A percentile compares a stretch with the other conserved stretches of the same genome.
Evolutionary conservation across 2,888 invertebrate species (phyloP).

Genomic region (Piscicola geometra): DNA sequence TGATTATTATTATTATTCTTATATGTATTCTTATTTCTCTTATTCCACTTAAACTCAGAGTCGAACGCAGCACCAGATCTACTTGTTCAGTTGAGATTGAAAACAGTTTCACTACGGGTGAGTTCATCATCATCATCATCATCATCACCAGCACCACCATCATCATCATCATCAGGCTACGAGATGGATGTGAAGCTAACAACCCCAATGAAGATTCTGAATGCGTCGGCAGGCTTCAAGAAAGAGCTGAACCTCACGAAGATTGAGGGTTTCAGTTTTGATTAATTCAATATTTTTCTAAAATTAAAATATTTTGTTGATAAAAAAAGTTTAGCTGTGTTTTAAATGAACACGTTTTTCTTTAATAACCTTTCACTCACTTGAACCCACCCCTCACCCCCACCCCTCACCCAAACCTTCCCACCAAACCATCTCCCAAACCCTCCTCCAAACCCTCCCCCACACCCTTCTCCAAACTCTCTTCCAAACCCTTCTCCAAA

Average conservation of each 20-base stretch:
- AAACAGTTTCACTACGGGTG: constrained; percentile 48
- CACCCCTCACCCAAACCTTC: too few species aligned
- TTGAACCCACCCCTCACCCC: too few species aligned
- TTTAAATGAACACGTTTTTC: too few species aligned
- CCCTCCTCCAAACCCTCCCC: too few species aligned
- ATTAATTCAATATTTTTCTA: too few species aligned
- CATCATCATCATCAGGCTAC: constrained; percentile 8
- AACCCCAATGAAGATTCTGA: constrained; percentile 55
- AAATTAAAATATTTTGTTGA: too few species aligned
- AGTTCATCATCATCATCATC: constrained; percentile 29
- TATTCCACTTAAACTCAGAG: constrained; percentile 40
- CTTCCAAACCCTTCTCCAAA: too few species aligned
- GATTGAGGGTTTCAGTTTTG: constrained; percentile 46
- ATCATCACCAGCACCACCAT: constrained; percentile 26
- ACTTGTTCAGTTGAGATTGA: constrained; percentile 48
- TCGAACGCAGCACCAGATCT: constrained; percentile 51
- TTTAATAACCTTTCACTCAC: too few species aligned
- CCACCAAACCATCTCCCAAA: too few species aligned
- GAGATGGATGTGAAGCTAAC: constrained; percentile 57
- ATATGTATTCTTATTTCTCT: not conserved
- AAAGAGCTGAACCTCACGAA: constrained; percentile 53
- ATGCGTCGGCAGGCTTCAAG: constrained; percentile 56
- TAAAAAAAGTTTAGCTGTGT: too few species aligned
- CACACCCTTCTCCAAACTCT: too few species aligned
- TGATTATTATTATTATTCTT: not conserved